Evolutionary conservation across 2,888 invertebrate species (phyloP).

Genomic region (Cetonia aurata): DNA sequence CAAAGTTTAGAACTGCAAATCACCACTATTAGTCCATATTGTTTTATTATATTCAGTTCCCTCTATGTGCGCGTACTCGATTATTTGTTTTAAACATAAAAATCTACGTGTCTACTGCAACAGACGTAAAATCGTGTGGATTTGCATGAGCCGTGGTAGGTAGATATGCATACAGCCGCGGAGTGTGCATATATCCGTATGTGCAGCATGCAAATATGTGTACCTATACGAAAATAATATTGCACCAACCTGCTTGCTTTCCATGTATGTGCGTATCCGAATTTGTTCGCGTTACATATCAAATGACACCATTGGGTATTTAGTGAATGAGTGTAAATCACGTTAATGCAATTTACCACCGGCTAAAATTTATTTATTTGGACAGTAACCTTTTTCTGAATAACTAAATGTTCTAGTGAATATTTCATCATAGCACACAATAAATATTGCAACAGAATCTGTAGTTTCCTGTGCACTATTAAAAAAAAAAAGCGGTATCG

Average conservation of each 20-base stretch:
- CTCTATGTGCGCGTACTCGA: neutral
- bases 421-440: slow-evolving; percentile 2
- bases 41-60: slow-evolving; percentile 4
- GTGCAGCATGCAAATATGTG: neutral
- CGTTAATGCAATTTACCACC: slow-evolving; percentile 30
- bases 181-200: neutral
- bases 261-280: slow-evolving; percentile 7
- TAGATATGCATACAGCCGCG: neutral
- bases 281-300: slow-evolving; percentile 30
- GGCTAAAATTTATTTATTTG: slow-evolving; percentile 29
- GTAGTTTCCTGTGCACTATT: no score
- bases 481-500: no score
- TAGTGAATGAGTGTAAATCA: slow-evolving; percentile 35
- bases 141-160: no score
- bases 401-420: slow-evolving; percentile 15
- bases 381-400: slow-evolving; percentile 11
- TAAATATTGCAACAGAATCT: slow-evolving; percentile 4
- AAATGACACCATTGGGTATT: slow-evolving; percentile 32
- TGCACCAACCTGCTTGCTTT: neutral
- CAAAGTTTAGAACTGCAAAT: slow-evolving; percentile 32
- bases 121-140: no score
- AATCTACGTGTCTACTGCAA: slow-evolving; percentile 4
- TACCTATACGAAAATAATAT: no score
- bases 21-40: slow-evolving; percentile 16
- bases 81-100: slow-evolving; percentile 14